Percentiles rank a stretch among this genome's conserved stretches.
These are phyloP conservation scores for Pseudochirops corinnae DNA, from an alignment of 2,797 vertebrate species.

Conservation along the genomic window DNA sequence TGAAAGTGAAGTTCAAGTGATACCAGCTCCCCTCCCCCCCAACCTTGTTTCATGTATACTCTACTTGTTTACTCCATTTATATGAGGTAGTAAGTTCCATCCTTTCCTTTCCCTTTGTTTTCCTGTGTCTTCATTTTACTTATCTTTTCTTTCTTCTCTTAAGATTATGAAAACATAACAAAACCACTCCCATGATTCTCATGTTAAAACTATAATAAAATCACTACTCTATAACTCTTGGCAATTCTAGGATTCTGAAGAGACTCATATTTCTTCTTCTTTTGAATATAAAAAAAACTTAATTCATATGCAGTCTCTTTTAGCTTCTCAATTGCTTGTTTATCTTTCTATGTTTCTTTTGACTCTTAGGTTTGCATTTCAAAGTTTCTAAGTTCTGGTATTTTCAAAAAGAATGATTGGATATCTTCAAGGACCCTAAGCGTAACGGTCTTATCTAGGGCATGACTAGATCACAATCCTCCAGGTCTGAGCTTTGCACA, in stretches of 20 bases:
- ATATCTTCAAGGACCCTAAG: neutral
- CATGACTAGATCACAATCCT: neutral
- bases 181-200: neutral
- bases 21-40: neutral
- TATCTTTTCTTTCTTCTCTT: neutral
- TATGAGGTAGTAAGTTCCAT: neutral
- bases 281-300: neutral
- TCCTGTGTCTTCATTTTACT: neutral
- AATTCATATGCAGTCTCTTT: neutral
- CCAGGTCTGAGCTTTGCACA: neutral
- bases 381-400: neutral
- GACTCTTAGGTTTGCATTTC: neutral
- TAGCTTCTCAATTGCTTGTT: neutral
- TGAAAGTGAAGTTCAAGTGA: neutral
- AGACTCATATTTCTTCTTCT: neutral
- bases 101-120: neutral
- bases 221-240: neutral
- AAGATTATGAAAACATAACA: neutral
- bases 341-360: neutral
- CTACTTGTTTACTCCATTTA: neutral
- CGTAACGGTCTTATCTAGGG: neutral
- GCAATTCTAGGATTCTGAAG: neutral
- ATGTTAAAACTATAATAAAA: neutral
- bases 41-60: neutral
- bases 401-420: neutral